Conservation (phyloP, 2,888 invertebrate genomes). For the Drosophila prolongata region DNA sequence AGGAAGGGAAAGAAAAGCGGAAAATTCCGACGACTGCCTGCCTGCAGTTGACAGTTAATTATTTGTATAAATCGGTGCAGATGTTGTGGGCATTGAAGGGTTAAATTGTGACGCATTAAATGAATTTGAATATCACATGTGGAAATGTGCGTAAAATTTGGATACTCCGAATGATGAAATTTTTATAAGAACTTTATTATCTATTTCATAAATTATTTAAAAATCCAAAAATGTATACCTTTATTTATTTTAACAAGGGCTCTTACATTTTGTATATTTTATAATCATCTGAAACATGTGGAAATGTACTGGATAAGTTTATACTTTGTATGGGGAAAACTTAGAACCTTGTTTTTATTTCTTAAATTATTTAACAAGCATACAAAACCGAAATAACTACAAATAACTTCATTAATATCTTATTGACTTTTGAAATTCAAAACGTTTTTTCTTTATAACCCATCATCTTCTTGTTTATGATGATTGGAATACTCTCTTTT, state of each 20-base stretch:
- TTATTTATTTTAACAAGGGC: too few species aligned
- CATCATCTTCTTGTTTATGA: too few species aligned
- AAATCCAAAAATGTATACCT: too few species aligned
- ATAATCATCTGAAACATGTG: constrained; percentile 21
- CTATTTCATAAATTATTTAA: neutral
- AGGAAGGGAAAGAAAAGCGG: constrained; percentile 12
- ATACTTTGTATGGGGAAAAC: neutral
- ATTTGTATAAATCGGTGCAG: constrained; percentile 69
- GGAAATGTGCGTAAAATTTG: constrained; percentile 9
- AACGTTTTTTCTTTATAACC: neutral
- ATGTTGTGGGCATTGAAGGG: constrained; percentile 60
- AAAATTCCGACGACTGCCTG: constrained; percentile 39
- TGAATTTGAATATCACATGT: constrained; percentile 46
- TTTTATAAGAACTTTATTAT: neutral
- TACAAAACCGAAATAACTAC: too few species aligned
- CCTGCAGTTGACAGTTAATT: constrained; percentile 75
- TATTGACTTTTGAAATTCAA: too few species aligned
- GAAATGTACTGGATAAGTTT: constrained; percentile 6
- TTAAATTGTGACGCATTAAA: constrained; percentile 38
- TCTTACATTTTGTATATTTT: too few species aligned
- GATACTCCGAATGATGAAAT: neutral
- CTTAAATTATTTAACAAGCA: too few species aligned
- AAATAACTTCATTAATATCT: too few species aligned
- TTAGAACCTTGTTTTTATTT: neutral
- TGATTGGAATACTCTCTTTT: neutral